Conservation (phyloP, 1,140 invertebrate genomes). For the Neuroterus valhalla region DNA sequence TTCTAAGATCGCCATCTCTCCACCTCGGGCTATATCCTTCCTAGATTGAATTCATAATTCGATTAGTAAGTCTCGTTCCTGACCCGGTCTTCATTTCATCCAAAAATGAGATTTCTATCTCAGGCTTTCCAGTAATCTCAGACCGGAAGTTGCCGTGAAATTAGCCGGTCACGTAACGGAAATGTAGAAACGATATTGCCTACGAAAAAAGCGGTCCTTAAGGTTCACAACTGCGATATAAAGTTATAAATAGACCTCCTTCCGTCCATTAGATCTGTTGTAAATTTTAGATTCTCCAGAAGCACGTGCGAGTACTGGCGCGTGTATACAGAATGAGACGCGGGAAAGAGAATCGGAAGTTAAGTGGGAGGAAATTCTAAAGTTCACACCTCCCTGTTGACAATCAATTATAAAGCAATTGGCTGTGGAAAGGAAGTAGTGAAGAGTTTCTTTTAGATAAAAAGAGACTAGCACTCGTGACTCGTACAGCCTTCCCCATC, state of each 20-base stretch:
- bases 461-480: not conserved
- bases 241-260: not conserved
- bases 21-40: not conserved
- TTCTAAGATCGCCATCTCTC: not conserved
- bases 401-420: not conserved
- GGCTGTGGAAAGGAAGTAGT: not conserved
- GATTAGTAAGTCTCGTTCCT: not conserved
- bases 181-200: conserved; percentile 42
- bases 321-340: no score
- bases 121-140: conserved; percentile 61
- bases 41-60: conserved; percentile 33
- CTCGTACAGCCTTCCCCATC: not conserved
- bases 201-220: conserved; percentile 39
- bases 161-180: conserved; percentile 60
- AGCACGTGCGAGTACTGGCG: not conserved
- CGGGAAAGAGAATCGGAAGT: not conserved
- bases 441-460: not conserved
- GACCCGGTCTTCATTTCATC: conserved; percentile 39
- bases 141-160: conserved; percentile 65
- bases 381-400: not conserved
- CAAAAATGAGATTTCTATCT: conserved; percentile 43
- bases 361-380: not conserved
- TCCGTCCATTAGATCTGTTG: not conserved
- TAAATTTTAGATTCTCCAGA: not conserved
- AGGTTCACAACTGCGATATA: not conserved